Conservation (phyloP, 2,888 invertebrate species). For the Brenthis daphne region DNA sequence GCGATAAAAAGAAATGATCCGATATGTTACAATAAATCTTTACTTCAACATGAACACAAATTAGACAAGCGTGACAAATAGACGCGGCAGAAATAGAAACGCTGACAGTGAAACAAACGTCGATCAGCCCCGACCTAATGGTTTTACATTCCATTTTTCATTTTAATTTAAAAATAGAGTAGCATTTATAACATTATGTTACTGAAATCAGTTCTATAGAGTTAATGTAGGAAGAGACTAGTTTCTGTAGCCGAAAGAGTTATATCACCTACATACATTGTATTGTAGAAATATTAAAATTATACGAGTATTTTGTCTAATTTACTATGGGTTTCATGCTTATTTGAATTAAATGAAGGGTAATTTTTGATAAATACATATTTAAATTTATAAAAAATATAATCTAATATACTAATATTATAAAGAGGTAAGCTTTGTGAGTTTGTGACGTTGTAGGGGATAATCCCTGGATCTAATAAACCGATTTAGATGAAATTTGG, state of each 20-base stretch:
- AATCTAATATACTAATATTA: too few species aligned
- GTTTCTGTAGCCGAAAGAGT: conserved; percentile 23
- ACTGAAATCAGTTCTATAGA: conserved; percentile 14
- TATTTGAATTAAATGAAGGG: too few species aligned
- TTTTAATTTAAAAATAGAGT: conserved; percentile 71
- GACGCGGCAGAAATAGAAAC: conserved; percentile 68
- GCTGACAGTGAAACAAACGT: conserved; percentile 75
- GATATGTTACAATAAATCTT: conserved; percentile 65
- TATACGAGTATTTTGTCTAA: too few species aligned
- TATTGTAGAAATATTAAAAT: too few species aligned
- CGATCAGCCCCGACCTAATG: conserved; percentile 63
- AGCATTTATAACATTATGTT: conserved; percentile 40
- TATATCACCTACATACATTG: conserved; percentile 11
- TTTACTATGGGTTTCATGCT: too few species aligned
- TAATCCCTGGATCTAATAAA: too few species aligned
- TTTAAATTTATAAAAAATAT: too few species aligned
- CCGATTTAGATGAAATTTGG: too few species aligned
- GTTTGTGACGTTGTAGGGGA: too few species aligned
- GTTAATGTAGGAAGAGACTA: conserved; percentile 21
- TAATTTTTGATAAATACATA: too few species aligned
- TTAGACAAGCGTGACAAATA: conserved; percentile 78
- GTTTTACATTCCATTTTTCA: conserved; percentile 76
- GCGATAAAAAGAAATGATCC: conserved; percentile 14
- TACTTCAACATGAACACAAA: conserved; percentile 73
- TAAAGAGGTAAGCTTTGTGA: too few species aligned